Evolutionary conservation across 2,888 invertebrate genomes (phyloP).

Genomic region (Brassicogethes aeneus): DNA sequence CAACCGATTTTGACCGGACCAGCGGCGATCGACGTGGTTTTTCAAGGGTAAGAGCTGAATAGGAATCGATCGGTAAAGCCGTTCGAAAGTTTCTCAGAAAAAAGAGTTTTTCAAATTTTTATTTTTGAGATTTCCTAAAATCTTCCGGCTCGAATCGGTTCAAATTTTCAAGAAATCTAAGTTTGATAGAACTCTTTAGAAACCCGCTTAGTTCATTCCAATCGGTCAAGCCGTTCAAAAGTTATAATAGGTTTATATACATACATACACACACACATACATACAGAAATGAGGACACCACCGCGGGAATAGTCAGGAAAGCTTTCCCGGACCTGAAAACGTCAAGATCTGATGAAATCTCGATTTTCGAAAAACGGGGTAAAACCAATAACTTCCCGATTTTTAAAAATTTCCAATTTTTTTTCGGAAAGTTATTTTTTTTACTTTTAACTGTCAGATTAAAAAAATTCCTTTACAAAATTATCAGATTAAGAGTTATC

Average conservation of each 20-base stretch:
- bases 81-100: too few species aligned
- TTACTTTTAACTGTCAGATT: not conserved
- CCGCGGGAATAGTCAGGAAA: not conserved
- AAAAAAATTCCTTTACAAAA: constrained; percentile 3
- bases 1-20: not conserved
- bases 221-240: too few species aligned
- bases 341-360: constrained; percentile 3
- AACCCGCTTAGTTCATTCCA: too few species aligned
- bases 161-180: too few species aligned
- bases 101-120: too few species aligned
- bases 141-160: too few species aligned
- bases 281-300: not conserved
- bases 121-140: too few species aligned
- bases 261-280: too few species aligned
- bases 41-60: not conserved
- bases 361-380: constrained; percentile 2
- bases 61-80: not conserved
- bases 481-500: constrained; percentile 9
- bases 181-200: too few species aligned
- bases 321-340: constrained; percentile 2
- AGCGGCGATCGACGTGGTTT: not conserved
- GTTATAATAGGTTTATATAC: too few species aligned
- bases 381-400: constrained; percentile 4
- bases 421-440: constrained; percentile 1
- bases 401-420: constrained; percentile 2